Conservation (phyloP, 2,113 vertebrate species). For the Pterocles burchelli region DNA sequence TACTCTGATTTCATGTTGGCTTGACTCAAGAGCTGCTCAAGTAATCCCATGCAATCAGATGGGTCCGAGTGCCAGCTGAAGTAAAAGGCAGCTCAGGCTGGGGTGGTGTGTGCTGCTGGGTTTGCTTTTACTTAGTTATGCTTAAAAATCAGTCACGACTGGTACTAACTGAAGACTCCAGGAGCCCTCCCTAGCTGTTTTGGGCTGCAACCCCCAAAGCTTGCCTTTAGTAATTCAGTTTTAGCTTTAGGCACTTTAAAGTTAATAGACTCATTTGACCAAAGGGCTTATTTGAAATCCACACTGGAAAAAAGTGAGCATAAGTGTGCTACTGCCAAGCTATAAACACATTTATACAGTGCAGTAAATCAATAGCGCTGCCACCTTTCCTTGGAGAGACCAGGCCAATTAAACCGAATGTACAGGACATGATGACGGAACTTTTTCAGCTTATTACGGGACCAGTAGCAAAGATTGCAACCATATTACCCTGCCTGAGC, state of each 20-base stretch:
- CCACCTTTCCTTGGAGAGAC: conserved; percentile 8
- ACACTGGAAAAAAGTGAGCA: conserved; percentile 4
- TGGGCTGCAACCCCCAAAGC: not conserved
- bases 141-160: not conserved
- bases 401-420: not conserved
- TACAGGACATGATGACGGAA: conserved; percentile 15
- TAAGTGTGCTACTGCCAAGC: conserved; percentile 45
- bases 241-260: conserved; percentile 31
- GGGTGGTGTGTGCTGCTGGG: not conserved
- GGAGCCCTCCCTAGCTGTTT: conserved; percentile 17
- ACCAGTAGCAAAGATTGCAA: not conserved
- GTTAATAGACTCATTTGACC: conserved; percentile 49
- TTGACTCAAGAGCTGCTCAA: not conserved
- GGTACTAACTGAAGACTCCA: not conserved
- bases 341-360: conserved; percentile 65
- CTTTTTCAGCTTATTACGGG: not conserved
- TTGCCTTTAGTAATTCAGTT: conserved; percentile 2
- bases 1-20: not conserved
- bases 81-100: not conserved
- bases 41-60: not conserved
- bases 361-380: conserved; percentile 6
- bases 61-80: not conserved
- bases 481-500: not conserved
- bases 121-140: not conserved
- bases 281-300: conserved; percentile 42